These are phyloP conservation scores for Astropecten irregularis DNA, from an alignment of 53 echinoderm and acorn worm genomes.

Conservation along the genomic window DNA sequence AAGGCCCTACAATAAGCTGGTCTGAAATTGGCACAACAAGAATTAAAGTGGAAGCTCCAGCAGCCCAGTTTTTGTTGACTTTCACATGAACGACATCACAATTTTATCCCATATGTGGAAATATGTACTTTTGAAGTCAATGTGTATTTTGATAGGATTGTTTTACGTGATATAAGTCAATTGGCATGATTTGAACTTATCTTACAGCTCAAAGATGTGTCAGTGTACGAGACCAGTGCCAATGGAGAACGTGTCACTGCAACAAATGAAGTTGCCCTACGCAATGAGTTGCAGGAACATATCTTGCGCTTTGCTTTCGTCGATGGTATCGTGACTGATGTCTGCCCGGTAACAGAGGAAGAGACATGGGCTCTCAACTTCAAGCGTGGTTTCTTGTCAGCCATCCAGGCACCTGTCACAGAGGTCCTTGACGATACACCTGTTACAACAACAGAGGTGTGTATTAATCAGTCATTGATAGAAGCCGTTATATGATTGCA, in stretches of 20 bases:
- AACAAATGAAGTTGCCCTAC: slow-evolving; percentile 50
- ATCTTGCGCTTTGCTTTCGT: slow-evolving; percentile 75
- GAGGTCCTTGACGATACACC: neutral
- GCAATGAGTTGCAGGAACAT: slow-evolving; percentile 30
- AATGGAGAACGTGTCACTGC: slow-evolving; percentile 55
- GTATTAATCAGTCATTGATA: neutral
- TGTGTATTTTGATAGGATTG: too few species aligned
- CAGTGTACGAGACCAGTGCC: slow-evolving; percentile 38
- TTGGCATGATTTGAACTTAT: too few species aligned
- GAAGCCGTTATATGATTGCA: too few species aligned
- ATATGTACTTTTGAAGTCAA: too few species aligned
- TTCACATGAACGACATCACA: too few species aligned
- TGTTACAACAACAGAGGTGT: neutral
- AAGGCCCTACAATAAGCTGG: too few species aligned
- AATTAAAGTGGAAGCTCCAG: too few species aligned
- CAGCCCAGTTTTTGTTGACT: too few species aligned
- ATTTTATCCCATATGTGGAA: too few species aligned
- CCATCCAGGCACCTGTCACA: slow-evolving; percentile 64
- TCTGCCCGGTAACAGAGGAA: slow-evolving; percentile 74
- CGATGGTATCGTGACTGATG: slow-evolving; percentile 69
- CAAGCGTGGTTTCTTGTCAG: slow-evolving; percentile 85
- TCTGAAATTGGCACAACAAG: too few species aligned
- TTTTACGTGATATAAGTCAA: too few species aligned
- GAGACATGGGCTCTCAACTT: slow-evolving; percentile 70
- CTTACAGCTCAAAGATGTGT: slow-evolving; percentile 72